Conservation (phyloP, 2,797 vertebrate genomes). For the Myiothlypis chrysogaster region DNA sequence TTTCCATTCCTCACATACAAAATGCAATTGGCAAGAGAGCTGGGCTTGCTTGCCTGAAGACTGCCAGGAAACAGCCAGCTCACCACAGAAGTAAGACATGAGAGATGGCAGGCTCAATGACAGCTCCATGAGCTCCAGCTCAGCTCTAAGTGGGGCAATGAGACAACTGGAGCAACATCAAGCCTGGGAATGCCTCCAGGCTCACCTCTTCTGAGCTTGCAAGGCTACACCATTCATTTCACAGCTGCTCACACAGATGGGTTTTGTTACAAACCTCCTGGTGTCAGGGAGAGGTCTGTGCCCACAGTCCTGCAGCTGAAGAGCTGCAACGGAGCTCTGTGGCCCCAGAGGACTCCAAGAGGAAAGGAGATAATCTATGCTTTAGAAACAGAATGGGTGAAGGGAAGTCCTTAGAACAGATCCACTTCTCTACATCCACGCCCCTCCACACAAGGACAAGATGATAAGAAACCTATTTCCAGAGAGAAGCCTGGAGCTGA, state of each 20-base stretch:
- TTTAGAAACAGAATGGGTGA: background rate
- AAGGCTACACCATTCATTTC: background rate
- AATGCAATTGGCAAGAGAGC: background rate
- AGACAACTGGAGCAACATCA: background rate
- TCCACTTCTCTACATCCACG: background rate
- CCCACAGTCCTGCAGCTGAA: background rate
- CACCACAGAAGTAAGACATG: background rate
- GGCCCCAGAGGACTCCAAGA: background rate
- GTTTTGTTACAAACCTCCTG: background rate
- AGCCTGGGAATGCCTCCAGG: background rate
- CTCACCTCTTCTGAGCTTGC: background rate
- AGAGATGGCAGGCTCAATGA: background rate
- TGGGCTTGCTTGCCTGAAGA: background rate
- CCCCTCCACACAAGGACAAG: background rate
- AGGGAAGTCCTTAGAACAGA: background rate
- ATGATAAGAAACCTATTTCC: background rate
- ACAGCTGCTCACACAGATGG: background rate
- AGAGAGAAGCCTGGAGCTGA: background rate
- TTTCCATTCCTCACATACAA: background rate
- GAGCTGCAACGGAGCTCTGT: background rate
- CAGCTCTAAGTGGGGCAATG: background rate
- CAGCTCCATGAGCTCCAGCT: background rate
- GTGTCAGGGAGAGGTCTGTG: background rate
- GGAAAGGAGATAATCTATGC: background rate
- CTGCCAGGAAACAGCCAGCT: background rate